Evolutionary conservation across 37 sponge, comb jelly and placozoan species (phyloP), one percentile per base, ranked within the genome.

Genomic region (Ianthella basta): DNA sequence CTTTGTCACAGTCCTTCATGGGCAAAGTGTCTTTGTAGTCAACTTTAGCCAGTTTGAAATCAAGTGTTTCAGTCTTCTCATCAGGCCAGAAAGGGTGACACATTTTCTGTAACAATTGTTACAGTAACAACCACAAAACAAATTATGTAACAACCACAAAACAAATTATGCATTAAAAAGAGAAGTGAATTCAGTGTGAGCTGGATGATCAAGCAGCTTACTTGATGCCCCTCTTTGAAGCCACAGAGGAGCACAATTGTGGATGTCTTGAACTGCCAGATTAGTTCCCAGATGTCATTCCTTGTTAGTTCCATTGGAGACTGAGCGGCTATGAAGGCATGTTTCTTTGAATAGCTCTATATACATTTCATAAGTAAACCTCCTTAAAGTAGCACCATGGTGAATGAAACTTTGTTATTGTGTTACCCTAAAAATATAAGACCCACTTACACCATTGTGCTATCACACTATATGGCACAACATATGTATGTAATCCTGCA

Each of bases 261-360:
- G 5, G 54, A 50, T 5, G 53, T 39, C 23, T 12, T 75, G 25
- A 40, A 40, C 54, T 75, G 78, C 78, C 78, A 75, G 37, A 75
- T 50, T 13, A 75, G 37, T 44, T 75, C 78, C 78, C 78, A 75
- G 1, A 41, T 24, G 37, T 75, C 78, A 40, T 41, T 50, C 54
- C 25, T 75, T 4, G 78, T 75, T 39, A 15, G 37, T 24, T 6
- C 54, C 41, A 75, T 30, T n/a, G 78, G 78, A 75, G 78, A 39
- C 78, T 75, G 78, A 15, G 78, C 44, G 1, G 78, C 78, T 41
- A 75, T 53, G 78, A 75, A 75, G 53, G 78, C 78, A 19, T 23
- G 32, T 38, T 3, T 40, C 54, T 24, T 41, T 75, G 41, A 44
- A 53, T 75, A 75, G 78, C 78, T 75, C 78, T 75, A 24, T 61